Evolutionary conservation across 2,888 invertebrate species (phyloP), one percentile per base, ranked within the genome.

Genomic region (Platerodrilus igneus): DNA sequence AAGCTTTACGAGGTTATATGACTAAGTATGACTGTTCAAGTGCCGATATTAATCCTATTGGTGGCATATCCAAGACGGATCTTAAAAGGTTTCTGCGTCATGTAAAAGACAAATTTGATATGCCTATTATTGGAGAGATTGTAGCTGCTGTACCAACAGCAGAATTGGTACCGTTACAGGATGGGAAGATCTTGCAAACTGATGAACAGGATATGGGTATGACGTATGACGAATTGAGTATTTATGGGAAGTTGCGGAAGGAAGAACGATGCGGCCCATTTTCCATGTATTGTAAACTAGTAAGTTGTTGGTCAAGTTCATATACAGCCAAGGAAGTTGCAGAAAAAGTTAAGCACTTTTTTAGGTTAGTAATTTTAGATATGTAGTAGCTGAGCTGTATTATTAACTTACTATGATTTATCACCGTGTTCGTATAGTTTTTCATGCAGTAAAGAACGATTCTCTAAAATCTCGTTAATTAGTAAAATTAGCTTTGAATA

Each of bases 1-100:
- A 99, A 69, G 85, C 94, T 1, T 69, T 99, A 7, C 74, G 96
- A 31, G 99, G 99, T 0, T 99, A 99, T 63, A 81, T 97, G 74
- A 99, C 99, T 0, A 99, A 99, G 68, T 99, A 99, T 62, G 99
- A 99, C 70, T 99, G 97, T 65, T 97, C 97, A 13, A 94, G 96
- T 58, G 97, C 97, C 0, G 99, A 99, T 63, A 74, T 99, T 10
- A 99, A 97, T 70, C 97, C 97, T 0, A 99, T 99, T 39, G 99
- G 99, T 1, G 94, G 96, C 1, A 92, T 99, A 52, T 92, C 94
- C 3, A 99, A 99, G 71, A 84, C 82, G 2, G 99, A 99, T 71
- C 73, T 99, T 18, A 81, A 82, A 53, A 68, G 75, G 15, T 91
- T 91, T 62, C 73, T 91, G 13, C 62, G 64, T 43, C 85, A 84